Evolutionary conservation across 1,140 invertebrate genomes (phyloP).

Genomic region (Ceratina japonica): DNA sequence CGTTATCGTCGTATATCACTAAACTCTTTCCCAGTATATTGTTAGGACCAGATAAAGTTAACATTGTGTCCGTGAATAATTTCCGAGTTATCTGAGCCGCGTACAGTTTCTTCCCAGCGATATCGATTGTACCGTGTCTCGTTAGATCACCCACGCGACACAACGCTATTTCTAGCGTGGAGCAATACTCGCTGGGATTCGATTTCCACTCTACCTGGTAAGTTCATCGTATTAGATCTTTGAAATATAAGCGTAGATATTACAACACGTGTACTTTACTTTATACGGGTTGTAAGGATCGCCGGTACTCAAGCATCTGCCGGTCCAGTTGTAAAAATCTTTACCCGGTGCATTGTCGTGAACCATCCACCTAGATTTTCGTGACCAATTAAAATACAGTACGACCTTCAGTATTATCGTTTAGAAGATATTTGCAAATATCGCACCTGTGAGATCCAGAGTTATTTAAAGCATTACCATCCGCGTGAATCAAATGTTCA

Average conservation of each 20-base stretch:
- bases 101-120: slow-evolving; percentile 86
- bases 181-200: slow-evolving; percentile 78
- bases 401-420: no score
- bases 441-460: slow-evolving; percentile 87
- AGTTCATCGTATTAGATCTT: slow-evolving; percentile 2
- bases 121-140: slow-evolving; percentile 86
- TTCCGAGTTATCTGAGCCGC: slow-evolving; percentile 84
- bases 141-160: slow-evolving; percentile 85
- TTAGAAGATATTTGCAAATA: background rate
- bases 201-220: slow-evolving; percentile 77
- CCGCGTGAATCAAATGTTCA: slow-evolving; percentile 91
- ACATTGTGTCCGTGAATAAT: slow-evolving; percentile 88
- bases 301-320: slow-evolving; percentile 90
- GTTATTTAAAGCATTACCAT: slow-evolving; percentile 90
- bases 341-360: slow-evolving; percentile 83
- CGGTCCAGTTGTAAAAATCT: slow-evolving; percentile 95
- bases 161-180: slow-evolving; percentile 78
- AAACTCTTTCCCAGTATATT: slow-evolving; percentile 91
- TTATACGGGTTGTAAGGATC: slow-evolving; percentile 89
- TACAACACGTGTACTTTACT: slow-evolving; percentile 74
- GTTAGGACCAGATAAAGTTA: slow-evolving; percentile 88
- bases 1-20: slow-evolving; percentile 93
- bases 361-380: slow-evolving; percentile 81
- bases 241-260: no score
- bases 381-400: slow-evolving; percentile 13